Evolutionary conservation across 2,888 invertebrate species (phyloP), one percentile per base, ranked within the genome.

Genomic region (Myopa testacea): DNA sequence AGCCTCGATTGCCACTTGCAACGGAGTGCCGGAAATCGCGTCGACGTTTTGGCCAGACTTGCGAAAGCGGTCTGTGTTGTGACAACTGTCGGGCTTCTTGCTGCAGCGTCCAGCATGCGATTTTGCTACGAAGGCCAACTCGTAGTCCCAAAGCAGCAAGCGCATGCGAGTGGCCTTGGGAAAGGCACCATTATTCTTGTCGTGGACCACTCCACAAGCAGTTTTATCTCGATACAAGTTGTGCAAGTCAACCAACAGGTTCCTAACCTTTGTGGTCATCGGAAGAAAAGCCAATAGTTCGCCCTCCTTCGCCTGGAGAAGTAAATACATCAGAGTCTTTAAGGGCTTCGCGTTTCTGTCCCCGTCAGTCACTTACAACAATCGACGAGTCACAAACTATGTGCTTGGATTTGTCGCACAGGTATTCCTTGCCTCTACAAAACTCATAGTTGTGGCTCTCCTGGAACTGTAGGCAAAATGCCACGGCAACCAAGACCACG

Each of bases 121-220:
- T 38, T 78, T 76, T 10, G 83, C 81, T 16, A 82, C 67, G 73
- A 72, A 82, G 19, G 80, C 81, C 55, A 83, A 75, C 62, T 83
- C 83, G 62, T 68, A 70, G 52, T 82, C 82, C 83, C 83, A 83
- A 8, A 83, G 78, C 7, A 83, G 75, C 73, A 81, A 79, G 3
- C 81, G 83, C 82, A 83, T 82, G 0, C 81, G 80, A 6, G 80
- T 55, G 0, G 82, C 82, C 40, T n/a, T 78, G 6, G 82, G 80
- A 76, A 78, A 81, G n/a, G 7, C 7, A 16, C 16, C 16, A n/a
- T n/a, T n/a, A 2, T 16, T 19, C 7, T n/a, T 60, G 62, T 34
- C 34, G 10, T 34, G 52, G 34, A 40, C 16, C 3, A 16, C 62
- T 12, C 72, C 82, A 8, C 81, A 77, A n/a, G 82, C 81, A 5